Base-by-base conservation (phyloP, 1,140 invertebrate genomes). In the Calephelis nemesis region DNA sequence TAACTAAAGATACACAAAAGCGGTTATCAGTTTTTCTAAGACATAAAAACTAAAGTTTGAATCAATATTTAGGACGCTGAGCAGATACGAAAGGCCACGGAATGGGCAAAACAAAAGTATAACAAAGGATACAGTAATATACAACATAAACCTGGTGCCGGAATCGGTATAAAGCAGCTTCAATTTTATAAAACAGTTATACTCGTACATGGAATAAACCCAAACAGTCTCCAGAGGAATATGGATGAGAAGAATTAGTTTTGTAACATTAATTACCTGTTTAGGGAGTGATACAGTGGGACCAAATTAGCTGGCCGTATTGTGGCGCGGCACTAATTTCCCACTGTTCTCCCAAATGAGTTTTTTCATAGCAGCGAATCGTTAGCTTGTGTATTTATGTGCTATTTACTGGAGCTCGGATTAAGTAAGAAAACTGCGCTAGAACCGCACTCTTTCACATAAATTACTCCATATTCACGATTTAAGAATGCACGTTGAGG, bases 221-320 rank as follows among this genome's bases (percentile, higher is more conserved):
- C 4, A 45, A 45, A 45, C 42, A 45, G 42, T 62, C 68, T 67
- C 67, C 15, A 50, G 69, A 73, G 71, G 70, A 70, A 75, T 73
- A 70, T 69, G 62, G 67, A 63, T 13, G 65, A 49, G 48, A 50
- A 60, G 64, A 47, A 71, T 75, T 73, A 73, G 64, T 69, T 30
- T 58, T 65, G 67, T 47, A 70, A 65, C 65, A 71, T 71, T 77
- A 77, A 77, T 75, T 75, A 71, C 67, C 69, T 71, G 73, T 73
- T 77, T 71, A 71, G 73, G 71, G 75, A 72, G 68, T 75, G 75
- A 77, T 70, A 75, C 73, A 68, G 52, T 72, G 58, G 65, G 68
- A 69, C 70, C 65, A 66, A 75, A 75, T 75, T 75, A 75, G 72
- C 74, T 66, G 13, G 64, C 64, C 64, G 71, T 70, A 70, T 67